These are phyloP conservation scores for Pongo pygmaeus DNA, from an alignment of 2,113 vertebrate species.

Conservation along the genomic window DNA sequence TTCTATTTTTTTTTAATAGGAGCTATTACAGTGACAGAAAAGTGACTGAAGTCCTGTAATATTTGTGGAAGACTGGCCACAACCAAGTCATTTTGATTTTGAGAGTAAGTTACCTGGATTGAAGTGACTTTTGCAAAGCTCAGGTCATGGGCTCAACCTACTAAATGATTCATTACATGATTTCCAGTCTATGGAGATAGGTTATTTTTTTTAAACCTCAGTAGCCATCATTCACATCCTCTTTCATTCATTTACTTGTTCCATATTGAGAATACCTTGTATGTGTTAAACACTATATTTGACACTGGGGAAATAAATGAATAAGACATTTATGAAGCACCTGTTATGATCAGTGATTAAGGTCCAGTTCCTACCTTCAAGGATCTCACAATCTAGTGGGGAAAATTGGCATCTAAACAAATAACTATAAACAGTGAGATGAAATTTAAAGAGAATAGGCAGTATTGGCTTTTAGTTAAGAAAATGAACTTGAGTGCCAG, in stretches of 20 bases:
- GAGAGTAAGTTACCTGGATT: neutral
- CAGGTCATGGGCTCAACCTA: neutral
- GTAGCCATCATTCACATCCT: neutral
- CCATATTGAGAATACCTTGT: neutral
- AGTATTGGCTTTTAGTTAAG: neutral
- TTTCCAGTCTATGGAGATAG: neutral
- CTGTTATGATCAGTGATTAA: neutral
- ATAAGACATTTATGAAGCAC: neutral
- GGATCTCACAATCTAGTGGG: neutral
- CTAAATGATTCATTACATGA: neutral
- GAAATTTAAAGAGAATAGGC: neutral
- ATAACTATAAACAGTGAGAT: neutral
- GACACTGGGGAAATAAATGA: neutral
- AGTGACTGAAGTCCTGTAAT: neutral
- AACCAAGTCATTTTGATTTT: conserved; percentile 3
- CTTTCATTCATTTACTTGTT: neutral
- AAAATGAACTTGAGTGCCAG: neutral
- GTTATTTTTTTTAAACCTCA: neutral
- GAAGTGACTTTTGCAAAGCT: conserved; percentile 11
- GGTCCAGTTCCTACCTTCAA: neutral
- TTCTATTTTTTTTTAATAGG: neutral
- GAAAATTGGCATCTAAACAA: neutral
- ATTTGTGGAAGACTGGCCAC: neutral
- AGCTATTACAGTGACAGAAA: neutral
- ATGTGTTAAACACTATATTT: neutral